Evolutionary conservation across 2,113 vertebrate genomes (phyloP).

Genomic region (Dryoscopus gambensis): DNA sequence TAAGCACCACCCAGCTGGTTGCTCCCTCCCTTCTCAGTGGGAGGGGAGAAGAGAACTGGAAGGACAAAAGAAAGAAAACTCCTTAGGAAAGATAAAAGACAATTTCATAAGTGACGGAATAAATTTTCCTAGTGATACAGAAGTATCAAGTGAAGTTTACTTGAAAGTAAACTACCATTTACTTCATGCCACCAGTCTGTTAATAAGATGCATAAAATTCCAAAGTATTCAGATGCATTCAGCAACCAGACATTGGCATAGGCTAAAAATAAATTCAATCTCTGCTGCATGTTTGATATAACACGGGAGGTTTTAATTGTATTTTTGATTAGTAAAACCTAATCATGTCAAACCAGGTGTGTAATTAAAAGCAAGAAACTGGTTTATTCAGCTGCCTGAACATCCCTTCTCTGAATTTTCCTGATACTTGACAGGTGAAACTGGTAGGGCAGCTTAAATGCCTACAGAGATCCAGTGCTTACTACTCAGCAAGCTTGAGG

Average conservation of each 20-base stretch:
- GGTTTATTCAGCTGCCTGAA: not conserved
- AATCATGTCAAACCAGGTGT: not conserved
- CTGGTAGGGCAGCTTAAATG: slow-evolving; percentile 2
- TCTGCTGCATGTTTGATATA: not conserved
- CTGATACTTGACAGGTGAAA: slow-evolving; percentile 8
- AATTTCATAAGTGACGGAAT: not conserved
- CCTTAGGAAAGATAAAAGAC: not conserved
- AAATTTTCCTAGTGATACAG: not conserved
- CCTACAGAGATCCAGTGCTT: not conserved
- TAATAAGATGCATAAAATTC: not conserved
- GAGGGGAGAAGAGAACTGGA: not conserved
- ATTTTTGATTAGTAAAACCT: not conserved
- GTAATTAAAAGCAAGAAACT: slow-evolving; percentile 8
- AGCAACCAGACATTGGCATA: not conserved
- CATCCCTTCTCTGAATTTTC: not conserved
- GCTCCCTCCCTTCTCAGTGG: not conserved
- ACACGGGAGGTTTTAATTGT: not conserved
- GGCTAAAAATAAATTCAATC: not conserved
- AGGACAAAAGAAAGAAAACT: not conserved
- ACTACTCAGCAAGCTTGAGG: not conserved
- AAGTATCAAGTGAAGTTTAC: not conserved
- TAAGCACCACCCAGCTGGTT: not conserved
- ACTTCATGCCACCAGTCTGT: not conserved
- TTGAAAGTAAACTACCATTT: not conserved
- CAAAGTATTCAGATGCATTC: not conserved